phyloP scores from a whole-genome alignment of 2,797 vertebrate genomes.

The Cossypha caffra region DNA sequence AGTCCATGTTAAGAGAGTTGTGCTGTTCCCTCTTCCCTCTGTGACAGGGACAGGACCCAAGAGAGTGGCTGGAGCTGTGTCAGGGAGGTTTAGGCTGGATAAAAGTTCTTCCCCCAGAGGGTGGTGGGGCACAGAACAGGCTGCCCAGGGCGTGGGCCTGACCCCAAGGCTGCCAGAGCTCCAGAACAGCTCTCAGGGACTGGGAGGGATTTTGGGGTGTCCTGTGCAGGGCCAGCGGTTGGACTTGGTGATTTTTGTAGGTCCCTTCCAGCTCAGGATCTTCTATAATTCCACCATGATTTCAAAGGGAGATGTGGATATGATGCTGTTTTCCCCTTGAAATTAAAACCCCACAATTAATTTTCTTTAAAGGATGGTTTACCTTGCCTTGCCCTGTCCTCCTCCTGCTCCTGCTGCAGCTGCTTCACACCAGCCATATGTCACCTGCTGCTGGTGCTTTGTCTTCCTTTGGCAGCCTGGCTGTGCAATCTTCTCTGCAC shows the following conservation, averaged over 20 bases:
- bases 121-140: not conserved
- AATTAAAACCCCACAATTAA: not conserved
- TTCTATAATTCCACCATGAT: not conserved
- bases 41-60: not conserved
- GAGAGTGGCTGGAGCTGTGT: not conserved
- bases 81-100: not conserved
- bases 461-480: not conserved
- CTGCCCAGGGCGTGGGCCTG: not conserved
- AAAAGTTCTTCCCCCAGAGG: not conserved
- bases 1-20: not conserved
- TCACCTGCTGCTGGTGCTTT: not conserved
- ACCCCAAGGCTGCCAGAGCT: not conserved
- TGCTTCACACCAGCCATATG: not conserved
- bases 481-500: not conserved
- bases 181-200: not conserved
- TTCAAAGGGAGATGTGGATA: not conserved
- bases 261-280: not conserved
- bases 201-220: not conserved
- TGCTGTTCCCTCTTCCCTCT: not conserved
- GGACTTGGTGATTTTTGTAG: not conserved
- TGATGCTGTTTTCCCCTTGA: not conserved
- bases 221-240: not conserved
- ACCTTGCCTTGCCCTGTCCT: not conserved
- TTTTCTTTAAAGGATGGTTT: not conserved
- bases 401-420: not conserved